Conservation (phyloP, 2,888 invertebrate species). For the Drosophila setosimentum region DNA sequence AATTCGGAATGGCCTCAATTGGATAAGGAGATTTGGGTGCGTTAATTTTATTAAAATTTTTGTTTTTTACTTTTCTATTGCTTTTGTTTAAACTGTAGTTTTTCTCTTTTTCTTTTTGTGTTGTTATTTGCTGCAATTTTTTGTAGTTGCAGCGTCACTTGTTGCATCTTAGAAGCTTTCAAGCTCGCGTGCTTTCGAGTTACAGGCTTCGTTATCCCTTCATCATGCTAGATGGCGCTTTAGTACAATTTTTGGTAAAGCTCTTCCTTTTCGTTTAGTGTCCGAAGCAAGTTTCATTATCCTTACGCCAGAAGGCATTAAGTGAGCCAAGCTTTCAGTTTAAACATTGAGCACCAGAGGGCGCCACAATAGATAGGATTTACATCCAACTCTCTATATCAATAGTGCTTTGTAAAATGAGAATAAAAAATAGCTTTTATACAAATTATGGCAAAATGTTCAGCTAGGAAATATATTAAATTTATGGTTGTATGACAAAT, state of each 20-base stretch:
- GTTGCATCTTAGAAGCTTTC: constrained; percentile 38
- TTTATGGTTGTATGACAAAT: background rate
- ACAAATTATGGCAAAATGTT: background rate
- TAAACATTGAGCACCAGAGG: background rate
- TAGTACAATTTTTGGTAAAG: background rate
- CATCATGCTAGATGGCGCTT: constrained; percentile 24
- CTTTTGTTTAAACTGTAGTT: constrained; percentile 7
- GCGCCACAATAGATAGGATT: background rate
- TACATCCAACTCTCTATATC: background rate
- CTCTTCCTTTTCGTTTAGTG: background rate
- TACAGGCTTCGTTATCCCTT: background rate
- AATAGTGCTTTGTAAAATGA: background rate
- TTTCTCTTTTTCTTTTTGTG: background rate
- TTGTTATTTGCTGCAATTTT: constrained; percentile 14
- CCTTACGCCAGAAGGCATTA: background rate
- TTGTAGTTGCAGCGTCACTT: constrained; percentile 15
- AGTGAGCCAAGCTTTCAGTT: background rate
- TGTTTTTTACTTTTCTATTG: constrained; percentile 21
- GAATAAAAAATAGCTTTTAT: background rate
- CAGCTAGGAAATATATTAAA: background rate
- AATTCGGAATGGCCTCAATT: constrained; percentile 82
- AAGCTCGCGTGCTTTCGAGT: constrained; percentile 4
- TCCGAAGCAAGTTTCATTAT: background rate
- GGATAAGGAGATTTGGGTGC: constrained; percentile 83
- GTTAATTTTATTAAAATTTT: constrained; percentile 55